These are phyloP conservation scores for Parthenolecanium corni DNA, from an alignment of 2,888 invertebrate genomes.

Conservation along the genomic window DNA sequence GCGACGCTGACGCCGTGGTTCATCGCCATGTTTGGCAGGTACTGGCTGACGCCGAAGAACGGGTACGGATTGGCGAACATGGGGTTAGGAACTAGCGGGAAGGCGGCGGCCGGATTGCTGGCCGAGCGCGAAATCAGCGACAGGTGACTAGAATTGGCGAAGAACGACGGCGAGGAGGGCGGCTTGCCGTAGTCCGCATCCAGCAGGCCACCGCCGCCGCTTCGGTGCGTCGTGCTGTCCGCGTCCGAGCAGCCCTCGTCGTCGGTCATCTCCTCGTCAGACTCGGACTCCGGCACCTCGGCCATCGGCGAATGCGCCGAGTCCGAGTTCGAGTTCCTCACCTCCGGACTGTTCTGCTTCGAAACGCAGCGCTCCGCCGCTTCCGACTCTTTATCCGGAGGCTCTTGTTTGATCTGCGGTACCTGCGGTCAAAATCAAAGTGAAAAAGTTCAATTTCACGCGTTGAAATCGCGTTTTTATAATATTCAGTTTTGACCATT, in stretches of 20 bases:
- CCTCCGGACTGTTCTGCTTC: slow-evolving; percentile 28
- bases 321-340: no score
- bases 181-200: slow-evolving; percentile 37
- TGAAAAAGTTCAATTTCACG: neutral
- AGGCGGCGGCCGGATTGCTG: slow-evolving; percentile 37
- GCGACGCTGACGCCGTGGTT: slow-evolving; percentile 32
- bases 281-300: neutral
- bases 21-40: slow-evolving; percentile 38
- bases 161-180: slow-evolving; percentile 36
- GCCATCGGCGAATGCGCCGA: neutral
- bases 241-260: neutral
- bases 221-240: neutral
- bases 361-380: slow-evolving; percentile 42
- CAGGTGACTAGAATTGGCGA: slow-evolving; percentile 21
- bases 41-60: slow-evolving; percentile 56
- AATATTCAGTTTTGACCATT: no score
- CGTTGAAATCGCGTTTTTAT: no score
- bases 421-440: neutral
- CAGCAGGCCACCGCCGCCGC: no score
- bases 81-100: slow-evolving; percentile 72
- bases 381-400: slow-evolving; percentile 40
- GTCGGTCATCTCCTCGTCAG: neutral
- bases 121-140: slow-evolving; percentile 23
- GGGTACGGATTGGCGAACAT: slow-evolving; percentile 75
- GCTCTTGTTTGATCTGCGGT: slow-evolving; percentile 47